These are phyloP conservation scores for Saxidomus purpurata DNA, from an alignment of 1,140 invertebrate species.

Conservation along the genomic window DNA sequence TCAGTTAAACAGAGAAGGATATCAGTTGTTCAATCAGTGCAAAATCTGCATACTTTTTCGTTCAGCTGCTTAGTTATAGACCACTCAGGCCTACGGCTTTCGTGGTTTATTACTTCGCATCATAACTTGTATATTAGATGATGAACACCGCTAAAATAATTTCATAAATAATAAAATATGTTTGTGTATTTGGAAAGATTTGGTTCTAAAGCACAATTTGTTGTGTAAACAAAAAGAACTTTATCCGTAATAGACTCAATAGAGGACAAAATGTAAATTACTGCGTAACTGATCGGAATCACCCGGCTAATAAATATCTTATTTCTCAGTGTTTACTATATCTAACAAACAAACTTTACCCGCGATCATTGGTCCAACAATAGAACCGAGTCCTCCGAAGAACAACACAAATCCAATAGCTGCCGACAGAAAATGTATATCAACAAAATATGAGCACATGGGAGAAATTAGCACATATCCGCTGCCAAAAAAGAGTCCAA, in stretches of 20 bases:
- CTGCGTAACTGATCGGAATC: too few species aligned
- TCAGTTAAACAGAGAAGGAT: too few species aligned
- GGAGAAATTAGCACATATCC: conserved; percentile 33
- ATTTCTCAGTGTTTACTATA: not conserved
- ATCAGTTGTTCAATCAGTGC: not conserved
- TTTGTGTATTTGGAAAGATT: not conserved
- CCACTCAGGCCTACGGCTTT: too few species aligned
- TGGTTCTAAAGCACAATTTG: too few species aligned
- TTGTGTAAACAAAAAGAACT: not conserved
- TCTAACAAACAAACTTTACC: not conserved
- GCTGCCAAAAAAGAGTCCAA: conserved; percentile 1
- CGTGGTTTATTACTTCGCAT: too few species aligned
- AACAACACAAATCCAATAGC: conserved; percentile 45
- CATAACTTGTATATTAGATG: too few species aligned
- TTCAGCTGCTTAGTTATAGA: too few species aligned
- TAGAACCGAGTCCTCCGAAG: conserved; percentile 16
- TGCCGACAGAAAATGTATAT: conserved; percentile 22
- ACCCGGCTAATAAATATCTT: not conserved
- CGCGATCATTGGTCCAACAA: conserved; percentile 45
- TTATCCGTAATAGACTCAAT: not conserved
- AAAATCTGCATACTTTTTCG: too few species aligned
- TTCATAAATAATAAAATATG: not conserved
- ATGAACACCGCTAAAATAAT: too few species aligned
- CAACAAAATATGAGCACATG: conserved; percentile 33
- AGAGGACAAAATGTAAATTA: not conserved